Evolutionary conservation across 2,797 vertebrate species (phyloP).

Genomic region (Danionella dracula): DNA sequence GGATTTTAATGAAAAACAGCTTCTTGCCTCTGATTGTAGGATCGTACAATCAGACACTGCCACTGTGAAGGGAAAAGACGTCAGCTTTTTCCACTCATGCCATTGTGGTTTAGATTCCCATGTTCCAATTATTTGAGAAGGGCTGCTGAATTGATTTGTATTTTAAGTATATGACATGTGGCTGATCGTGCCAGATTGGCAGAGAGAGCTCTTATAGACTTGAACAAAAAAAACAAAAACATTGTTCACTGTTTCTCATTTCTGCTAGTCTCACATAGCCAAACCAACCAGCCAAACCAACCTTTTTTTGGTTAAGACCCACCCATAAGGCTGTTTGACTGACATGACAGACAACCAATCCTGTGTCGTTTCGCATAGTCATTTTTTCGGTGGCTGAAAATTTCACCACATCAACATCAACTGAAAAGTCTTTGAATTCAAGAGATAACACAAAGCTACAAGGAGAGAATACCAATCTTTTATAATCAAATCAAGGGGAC

Average conservation of each 20-base stretch:
- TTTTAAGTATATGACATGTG: constrained; percentile 64
- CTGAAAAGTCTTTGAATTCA: no score
- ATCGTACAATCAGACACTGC: constrained; percentile 35
- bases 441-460: no score
- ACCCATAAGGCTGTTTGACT: no score
- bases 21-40: constrained; percentile 32
- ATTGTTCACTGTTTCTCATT: constrained; percentile 55
- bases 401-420: no score
- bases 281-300: no score
- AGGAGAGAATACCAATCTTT: no score
- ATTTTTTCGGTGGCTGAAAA: no score
- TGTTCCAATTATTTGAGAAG: constrained; percentile 57
- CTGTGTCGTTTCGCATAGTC: no score
- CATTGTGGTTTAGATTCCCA: constrained; percentile 49
- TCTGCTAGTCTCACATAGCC: constrained; percentile 45
- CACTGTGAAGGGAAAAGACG: constrained; percentile 9
- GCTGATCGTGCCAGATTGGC: constrained; percentile 50
- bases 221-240: constrained; percentile 10
- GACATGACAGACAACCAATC: no score
- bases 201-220: constrained; percentile 27
- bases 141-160: constrained; percentile 59
- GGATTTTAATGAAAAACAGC: constrained; percentile 49
- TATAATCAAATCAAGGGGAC: no score
- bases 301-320: no score
- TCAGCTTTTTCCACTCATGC: constrained; percentile 41